Conservation (phyloP, 2,797 vertebrate species). For the Linurgus olivaceus region DNA sequence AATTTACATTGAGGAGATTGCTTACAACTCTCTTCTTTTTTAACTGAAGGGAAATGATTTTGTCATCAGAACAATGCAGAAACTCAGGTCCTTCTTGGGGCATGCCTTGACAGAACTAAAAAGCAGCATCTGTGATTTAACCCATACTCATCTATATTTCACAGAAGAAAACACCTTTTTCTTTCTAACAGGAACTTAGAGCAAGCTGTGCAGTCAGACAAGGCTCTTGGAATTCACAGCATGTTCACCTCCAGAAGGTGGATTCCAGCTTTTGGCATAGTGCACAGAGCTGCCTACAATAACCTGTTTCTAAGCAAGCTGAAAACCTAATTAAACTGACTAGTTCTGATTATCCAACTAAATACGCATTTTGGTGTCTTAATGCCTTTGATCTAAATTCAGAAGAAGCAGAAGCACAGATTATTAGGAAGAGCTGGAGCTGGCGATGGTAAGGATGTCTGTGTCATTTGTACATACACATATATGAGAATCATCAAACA, state of each 20-base stretch:
- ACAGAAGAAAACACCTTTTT: background rate
- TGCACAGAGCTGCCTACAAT: background rate
- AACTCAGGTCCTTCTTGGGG: background rate
- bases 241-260: background rate
- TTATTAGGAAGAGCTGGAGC: background rate
- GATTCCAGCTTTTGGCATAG: background rate
- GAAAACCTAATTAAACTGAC: background rate
- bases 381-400: background rate
- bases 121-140: background rate
- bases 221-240: background rate
- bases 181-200: background rate
- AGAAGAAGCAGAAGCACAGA: background rate
- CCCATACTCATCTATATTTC: background rate
- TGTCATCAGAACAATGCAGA: background rate
- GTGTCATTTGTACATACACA: background rate
- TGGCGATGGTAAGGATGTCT: background rate
- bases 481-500: background rate
- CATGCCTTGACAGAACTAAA: background rate
- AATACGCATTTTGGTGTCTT: background rate
- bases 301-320: background rate
- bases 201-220: background rate
- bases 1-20: accelerated
- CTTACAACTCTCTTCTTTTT: background rate
- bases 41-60: background rate
- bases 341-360: background rate